Evolutionary conservation across 1,140 invertebrate genomes (phyloP).

Genomic region (Plectrocnemia conspersa): DNA sequence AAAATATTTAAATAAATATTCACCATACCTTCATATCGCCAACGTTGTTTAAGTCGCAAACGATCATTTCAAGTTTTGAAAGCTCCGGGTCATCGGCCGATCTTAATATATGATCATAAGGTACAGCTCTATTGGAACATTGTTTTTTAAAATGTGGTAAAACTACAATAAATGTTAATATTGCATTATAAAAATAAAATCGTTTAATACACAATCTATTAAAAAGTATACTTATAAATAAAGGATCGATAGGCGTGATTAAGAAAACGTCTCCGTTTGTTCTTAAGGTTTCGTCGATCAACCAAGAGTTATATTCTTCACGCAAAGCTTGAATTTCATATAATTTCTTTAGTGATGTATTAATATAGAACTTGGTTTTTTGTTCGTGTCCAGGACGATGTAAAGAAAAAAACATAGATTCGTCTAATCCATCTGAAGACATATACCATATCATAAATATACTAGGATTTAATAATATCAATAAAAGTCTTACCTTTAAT

Average conservation of each 20-base stretch:
- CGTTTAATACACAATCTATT: slow-evolving; percentile 48
- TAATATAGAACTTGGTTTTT: slow-evolving; percentile 59
- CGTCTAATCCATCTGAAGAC: no score
- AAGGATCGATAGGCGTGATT: slow-evolving; percentile 66
- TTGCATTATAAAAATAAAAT: slow-evolving; percentile 18
- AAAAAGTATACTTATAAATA: slow-evolving; percentile 59
- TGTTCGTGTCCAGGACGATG: slow-evolving; percentile 60
- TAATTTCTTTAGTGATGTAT: slow-evolving; percentile 51
- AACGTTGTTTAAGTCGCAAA: slow-evolving; percentile 52
- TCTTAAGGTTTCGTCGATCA: slow-evolving; percentile 65
- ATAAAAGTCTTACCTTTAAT: no score
- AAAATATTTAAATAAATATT: slow-evolving; percentile 18
- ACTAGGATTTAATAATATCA: no score
- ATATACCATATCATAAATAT: no score
- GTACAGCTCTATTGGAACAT: slow-evolving; percentile 56
- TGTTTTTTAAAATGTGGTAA: slow-evolving; percentile 55
- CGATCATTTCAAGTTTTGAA: slow-evolving; percentile 40
- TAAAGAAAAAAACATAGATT: no score
- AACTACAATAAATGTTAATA: slow-evolving; percentile 42
- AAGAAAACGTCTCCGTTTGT: slow-evolving; percentile 70
- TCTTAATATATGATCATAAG: slow-evolving; percentile 64
- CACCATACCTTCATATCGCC: slow-evolving; percentile 60
- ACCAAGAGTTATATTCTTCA: slow-evolving; percentile 65
- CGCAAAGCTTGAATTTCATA: slow-evolving; percentile 64
- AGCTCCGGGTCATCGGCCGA: slow-evolving; percentile 40